Conservation (phyloP, 30 jellyfish, hydroid and myxozoan genomes). For the Turritopsis dohrnii region DNA sequence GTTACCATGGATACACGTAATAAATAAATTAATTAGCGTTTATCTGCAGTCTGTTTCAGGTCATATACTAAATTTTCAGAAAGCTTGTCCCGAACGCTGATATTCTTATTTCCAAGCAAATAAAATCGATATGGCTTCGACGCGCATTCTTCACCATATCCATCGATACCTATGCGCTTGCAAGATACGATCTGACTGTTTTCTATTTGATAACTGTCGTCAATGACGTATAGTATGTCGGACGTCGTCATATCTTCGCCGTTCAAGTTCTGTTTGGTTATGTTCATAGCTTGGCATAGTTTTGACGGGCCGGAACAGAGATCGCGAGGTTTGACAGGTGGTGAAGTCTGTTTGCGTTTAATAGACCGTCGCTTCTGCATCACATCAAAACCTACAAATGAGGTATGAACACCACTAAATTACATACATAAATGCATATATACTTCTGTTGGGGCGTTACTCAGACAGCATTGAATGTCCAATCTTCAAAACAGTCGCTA, state of each 20-base stretch:
- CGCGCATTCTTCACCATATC: constrained; percentile 70
- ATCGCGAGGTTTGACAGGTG: constrained; percentile 28
- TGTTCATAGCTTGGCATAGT: constrained; percentile 60
- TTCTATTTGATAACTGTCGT: constrained; percentile 10
- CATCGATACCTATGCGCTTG: constrained; percentile 72
- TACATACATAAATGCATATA: too few relatives aligned
- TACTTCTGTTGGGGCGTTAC: too few relatives aligned
- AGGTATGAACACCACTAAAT: too few relatives aligned
- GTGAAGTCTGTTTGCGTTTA: constrained; percentile 29
- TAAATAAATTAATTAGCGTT: too few relatives aligned
- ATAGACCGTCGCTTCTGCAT: constrained; percentile 41
- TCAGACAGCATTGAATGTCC: too few relatives aligned
- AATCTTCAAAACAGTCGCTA: too few relatives aligned
- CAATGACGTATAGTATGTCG: constrained; percentile 37
- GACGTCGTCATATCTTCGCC: constrained; percentile 58
- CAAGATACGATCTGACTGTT: constrained; percentile 38
- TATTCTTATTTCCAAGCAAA: constrained; percentile 41
- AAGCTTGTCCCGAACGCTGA: constrained; percentile 55
- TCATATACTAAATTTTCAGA: constrained; percentile 35
- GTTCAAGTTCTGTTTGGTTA: constrained; percentile 49
- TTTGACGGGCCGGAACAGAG: constrained; percentile 91
- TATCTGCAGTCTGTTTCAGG: not conserved
- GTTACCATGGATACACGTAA: too few relatives aligned
- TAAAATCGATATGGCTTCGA: constrained; percentile 63
- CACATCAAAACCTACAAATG: constrained; percentile 32